These are phyloP conservation scores for Holothuria scabra DNA, from an alignment of 53 echinoderm and acorn worm species.

Conservation along the genomic window DNA sequence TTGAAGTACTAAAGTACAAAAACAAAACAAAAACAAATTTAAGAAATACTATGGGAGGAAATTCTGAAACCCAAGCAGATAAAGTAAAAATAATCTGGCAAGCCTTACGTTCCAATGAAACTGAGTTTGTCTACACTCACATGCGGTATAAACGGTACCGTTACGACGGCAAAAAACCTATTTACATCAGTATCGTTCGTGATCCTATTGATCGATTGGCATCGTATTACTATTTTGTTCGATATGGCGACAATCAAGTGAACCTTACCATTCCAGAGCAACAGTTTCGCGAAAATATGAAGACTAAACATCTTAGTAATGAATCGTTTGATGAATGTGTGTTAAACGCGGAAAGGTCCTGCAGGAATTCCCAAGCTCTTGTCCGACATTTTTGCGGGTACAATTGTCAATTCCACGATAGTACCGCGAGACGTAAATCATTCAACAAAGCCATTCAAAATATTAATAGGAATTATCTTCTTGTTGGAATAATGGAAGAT, in stretches of 20 bases:
- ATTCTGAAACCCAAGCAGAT: slow-evolving; percentile 12
- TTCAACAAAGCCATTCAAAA: slow-evolving; percentile 1
- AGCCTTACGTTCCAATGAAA: slow-evolving; percentile 3
- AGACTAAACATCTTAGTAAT: neutral
- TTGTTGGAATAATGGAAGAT: slow-evolving; percentile 38
- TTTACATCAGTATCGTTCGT: slow-evolving; percentile 34
- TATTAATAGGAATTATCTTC: neutral
- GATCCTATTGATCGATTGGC: slow-evolving; percentile 36
- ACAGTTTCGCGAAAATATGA: slow-evolving; percentile 10
- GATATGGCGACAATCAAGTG: slow-evolving; percentile 17
- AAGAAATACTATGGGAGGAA: slow-evolving; percentile 3
- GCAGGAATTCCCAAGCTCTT: neutral
- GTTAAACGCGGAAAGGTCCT: neutral
- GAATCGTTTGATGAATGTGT: slow-evolving; percentile 31
- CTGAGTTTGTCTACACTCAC: slow-evolving; percentile 29
- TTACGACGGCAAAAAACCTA: neutral
- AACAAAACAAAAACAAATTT: neutral
- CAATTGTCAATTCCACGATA: neutral
- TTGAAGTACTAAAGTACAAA: neutral
- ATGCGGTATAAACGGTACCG: neutral
- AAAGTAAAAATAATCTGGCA: slow-evolving; percentile 8
- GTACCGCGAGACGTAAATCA: neutral
- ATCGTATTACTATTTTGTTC: slow-evolving; percentile 32
- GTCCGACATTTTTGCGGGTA: slow-evolving; percentile 34
- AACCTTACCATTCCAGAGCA: neutral